Evolutionary conservation across 2,888 invertebrate genomes (phyloP).

Genomic region (Tillus elongatus): DNA sequence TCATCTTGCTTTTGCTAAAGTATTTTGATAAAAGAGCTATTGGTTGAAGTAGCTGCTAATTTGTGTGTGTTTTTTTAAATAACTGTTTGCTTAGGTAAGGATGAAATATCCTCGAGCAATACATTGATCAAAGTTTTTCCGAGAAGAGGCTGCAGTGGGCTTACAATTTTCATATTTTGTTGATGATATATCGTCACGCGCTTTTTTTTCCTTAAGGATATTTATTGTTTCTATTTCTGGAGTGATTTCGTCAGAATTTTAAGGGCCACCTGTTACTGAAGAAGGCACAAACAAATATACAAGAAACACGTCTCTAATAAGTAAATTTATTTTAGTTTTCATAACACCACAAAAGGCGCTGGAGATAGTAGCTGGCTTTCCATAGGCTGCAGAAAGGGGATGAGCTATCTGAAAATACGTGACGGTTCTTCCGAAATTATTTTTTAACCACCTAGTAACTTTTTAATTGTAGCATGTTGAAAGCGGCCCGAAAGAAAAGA

Average conservation of each 20-base stretch:
- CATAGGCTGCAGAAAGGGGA: slow-evolving; percentile 21
- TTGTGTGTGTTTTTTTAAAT: no score
- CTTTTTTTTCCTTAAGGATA: no score
- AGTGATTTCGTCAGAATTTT: not conserved
- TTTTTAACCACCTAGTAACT: slow-evolving; percentile 23
- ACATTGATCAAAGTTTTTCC: no score
- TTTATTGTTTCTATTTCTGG: no score
- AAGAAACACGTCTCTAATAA: slow-evolving; percentile 9
- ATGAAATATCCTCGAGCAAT: no score
- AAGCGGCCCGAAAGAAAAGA: slow-evolving; percentile 26
- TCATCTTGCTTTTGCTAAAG: no score
- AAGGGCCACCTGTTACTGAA: not conserved
- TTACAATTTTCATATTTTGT: no score
- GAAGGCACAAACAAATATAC: slow-evolving; percentile 10
- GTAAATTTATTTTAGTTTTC: slow-evolving; percentile 10
- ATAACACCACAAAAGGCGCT: slow-evolving; percentile 11
- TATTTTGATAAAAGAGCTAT: no score
- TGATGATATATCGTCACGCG: no score
- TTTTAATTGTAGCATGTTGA: slow-evolving; percentile 25
- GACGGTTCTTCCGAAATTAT: slow-evolving; percentile 17
- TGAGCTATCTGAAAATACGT: slow-evolving; percentile 22
- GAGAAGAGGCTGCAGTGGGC: no score
- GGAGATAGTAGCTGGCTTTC: slow-evolving; percentile 9
- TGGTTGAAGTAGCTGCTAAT: no score
- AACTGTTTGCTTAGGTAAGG: no score